A percentile compares a stretch with the other conserved stretches of the same genome.
Conservation (phyloP, 2,113 vertebrate species). For the Danio rerio region DNA sequence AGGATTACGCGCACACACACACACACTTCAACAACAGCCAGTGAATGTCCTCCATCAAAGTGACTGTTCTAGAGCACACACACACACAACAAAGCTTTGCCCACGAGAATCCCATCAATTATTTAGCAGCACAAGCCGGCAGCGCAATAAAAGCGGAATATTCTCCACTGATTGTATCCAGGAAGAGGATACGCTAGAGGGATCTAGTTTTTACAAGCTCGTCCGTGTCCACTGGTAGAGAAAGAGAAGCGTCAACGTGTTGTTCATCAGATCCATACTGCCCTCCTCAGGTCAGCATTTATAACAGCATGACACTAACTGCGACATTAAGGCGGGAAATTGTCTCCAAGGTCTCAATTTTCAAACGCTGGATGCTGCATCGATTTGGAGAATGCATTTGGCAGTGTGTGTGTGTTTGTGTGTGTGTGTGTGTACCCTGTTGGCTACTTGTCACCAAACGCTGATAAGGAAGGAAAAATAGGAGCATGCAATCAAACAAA, state of each 20-base stretch:
- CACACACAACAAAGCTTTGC: conserved; percentile 66
- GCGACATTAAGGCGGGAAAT: conserved; percentile 2
- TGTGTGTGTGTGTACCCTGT: neutral
- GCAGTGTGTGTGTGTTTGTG: neutral
- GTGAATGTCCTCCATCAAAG: conserved; percentile 68
- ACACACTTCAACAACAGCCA: conserved; percentile 6
- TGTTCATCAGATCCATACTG: conserved; percentile 63
- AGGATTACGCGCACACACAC: conserved; percentile 3
- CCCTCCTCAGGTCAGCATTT: conserved; percentile 64
- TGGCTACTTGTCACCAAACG: conserved; percentile 10
- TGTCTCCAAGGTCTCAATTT: conserved; percentile 15
- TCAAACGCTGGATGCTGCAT: neutral
- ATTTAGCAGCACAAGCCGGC: conserved; percentile 69
- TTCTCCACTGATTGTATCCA: conserved; percentile 47
- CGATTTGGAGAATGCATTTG: conserved; percentile 12
- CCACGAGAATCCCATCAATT: conserved; percentile 72
- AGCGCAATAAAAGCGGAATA: conserved; percentile 63
- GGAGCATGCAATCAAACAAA: neutral
- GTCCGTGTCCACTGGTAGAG: conserved; percentile 41
- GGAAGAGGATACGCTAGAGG: conserved; percentile 43
- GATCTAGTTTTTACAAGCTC: conserved; percentile 31
- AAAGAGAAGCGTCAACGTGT: neutral
- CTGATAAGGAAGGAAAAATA: conserved; percentile 10
- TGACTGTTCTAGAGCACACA: conserved; percentile 56
- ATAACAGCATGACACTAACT: conserved; percentile 46